Evolutionary conservation across 2,888 invertebrate species (phyloP).

Genomic region (Himalopsyche anomala): DNA sequence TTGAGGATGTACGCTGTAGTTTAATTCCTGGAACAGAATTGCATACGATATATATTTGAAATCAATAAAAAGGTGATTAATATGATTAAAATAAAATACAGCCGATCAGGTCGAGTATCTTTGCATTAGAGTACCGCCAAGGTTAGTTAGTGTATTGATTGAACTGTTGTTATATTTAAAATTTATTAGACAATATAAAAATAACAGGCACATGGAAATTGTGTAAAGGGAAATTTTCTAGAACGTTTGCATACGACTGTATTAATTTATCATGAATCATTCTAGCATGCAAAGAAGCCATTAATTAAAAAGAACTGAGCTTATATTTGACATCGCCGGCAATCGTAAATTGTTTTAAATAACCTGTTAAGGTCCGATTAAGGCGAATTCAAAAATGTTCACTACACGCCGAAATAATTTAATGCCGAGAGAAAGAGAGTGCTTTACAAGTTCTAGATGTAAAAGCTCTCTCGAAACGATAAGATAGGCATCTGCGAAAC

Average conservation of each 20-base stretch:
- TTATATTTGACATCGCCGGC: constrained; percentile 46
- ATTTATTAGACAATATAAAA: no score
- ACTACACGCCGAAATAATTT: constrained; percentile 27
- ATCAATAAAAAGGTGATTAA: no score
- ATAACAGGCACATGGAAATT: no score
- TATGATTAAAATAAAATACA: no score
- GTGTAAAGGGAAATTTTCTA: not conserved
- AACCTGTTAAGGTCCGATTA: constrained; percentile 56
- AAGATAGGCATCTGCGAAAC: constrained; percentile 51
- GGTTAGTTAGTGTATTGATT: no score
- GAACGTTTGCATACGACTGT: not conserved
- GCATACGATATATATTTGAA: no score
- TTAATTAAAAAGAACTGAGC: constrained; percentile 33
- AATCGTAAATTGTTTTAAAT: constrained; percentile 50
- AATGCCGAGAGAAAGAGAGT: not conserved
- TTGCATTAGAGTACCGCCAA: no score
- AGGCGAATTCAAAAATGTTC: constrained; percentile 41
- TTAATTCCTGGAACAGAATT: no score
- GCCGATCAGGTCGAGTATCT: no score
- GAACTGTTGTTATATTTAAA: no score
- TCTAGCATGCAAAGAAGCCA: constrained; percentile 22
- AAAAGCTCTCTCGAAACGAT: constrained; percentile 52
- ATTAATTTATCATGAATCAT: constrained; percentile 17
- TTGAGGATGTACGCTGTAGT: no score
- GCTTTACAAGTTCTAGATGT: constrained; percentile 50